Base-by-base conservation (phyloP, 2,888 invertebrate species). In the Lasius platythorax region DNA sequence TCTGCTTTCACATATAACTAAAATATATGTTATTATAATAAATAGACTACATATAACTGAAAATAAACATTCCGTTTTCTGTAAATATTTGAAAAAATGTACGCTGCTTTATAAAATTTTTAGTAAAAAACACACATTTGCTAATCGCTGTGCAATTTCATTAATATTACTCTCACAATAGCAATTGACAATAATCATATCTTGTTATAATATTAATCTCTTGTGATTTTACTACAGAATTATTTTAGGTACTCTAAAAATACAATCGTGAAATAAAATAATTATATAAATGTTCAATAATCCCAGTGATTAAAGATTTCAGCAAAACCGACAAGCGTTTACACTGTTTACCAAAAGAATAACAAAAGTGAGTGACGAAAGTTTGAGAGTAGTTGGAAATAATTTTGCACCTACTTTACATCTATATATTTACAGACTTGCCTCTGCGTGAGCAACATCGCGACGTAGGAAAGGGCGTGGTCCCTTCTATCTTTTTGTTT, bases 381-480 rank as follows among this genome's bases (percentile, higher is more conserved):
- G 28, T 79, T 66, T 15, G 12, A 37, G 3, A 15, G 18, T 12
- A 33, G 12, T 61, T 11, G 18, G 0, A 0, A 61, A 28, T 73
- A 63, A 72, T 37, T 72, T 81, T 63, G 63, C 4, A 61, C 11
- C 23, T 46, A 79, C 11, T 61, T 61, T 61, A 5, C 28, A 28
- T 9, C 15, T 53, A 53, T 2, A 15, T 43, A 61, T 37, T 72
- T 46, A 58, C 33, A 58, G 5, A 8, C 8, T 61, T 61, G 2
- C 33, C 23, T 33, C 18, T 6, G n/a, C 43, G 72, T 79, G 46
- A 79, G 23, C 30, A 12, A 73, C 63, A 81, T 81, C 28, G 46
- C 30, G 18, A 61, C n/a, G 37, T 23, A 9, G 28, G 9, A 81
- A 81, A 81, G 73, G 79, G 79, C 79, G 79, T 81, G 79, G 79